Evolutionary conservation across 2,797 vertebrate species (phyloP).

Genomic region (Propithecus perrieri): DNA sequence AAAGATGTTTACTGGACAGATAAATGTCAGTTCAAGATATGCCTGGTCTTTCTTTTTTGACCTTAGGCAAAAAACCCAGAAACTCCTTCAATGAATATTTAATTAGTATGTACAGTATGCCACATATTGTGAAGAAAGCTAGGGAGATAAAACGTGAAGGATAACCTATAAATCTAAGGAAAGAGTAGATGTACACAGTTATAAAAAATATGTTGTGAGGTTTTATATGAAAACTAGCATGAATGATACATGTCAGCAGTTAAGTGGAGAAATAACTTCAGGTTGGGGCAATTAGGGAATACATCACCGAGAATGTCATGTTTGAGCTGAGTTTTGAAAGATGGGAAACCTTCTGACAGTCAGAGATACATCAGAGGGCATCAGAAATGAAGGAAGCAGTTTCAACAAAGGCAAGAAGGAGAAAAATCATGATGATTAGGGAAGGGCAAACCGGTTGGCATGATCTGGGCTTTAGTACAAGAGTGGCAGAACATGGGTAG

Average conservation of each 20-base stretch:
- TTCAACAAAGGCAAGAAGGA: background rate
- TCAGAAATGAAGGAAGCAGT: background rate
- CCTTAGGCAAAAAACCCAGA: background rate
- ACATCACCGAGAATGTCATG: background rate
- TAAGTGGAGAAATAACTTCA: background rate
- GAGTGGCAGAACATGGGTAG: background rate
- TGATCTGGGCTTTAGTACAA: background rate
- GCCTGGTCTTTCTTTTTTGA: background rate
- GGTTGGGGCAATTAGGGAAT: background rate
- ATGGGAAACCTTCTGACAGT: background rate
- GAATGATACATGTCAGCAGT: background rate
- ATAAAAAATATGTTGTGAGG: background rate
- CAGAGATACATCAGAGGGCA: background rate
- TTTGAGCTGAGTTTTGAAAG: background rate
- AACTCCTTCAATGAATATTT: conserved; percentile 27
- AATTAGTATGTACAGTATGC: background rate
- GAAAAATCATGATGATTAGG: background rate
- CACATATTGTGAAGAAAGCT: background rate
- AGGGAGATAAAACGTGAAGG: background rate
- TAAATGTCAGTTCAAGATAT: background rate
- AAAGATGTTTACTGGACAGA: background rate
- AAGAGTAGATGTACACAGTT: background rate
- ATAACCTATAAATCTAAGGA: background rate
- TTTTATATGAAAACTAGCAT: background rate
- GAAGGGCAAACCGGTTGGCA: too few species aligned